These are phyloP conservation scores for Malacoraja senta DNA, from an alignment of 2,797 vertebrate species.

Conservation along the genomic window DNA sequence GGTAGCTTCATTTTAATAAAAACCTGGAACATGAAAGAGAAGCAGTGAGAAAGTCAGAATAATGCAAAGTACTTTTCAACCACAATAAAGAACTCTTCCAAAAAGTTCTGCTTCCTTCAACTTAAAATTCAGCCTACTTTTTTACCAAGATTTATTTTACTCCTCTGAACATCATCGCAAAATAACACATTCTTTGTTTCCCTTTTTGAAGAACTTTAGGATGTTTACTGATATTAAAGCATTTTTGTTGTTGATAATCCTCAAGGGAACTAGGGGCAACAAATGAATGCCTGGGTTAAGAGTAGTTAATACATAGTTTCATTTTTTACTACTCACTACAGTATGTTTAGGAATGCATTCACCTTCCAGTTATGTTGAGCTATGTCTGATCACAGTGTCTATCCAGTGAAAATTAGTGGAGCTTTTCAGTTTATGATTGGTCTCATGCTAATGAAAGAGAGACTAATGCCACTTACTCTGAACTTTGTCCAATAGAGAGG, in stretches of 20 bases:
- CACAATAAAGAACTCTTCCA: background rate
- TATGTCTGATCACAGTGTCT: background rate
- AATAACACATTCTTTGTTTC: background rate
- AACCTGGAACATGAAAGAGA: too few species aligned
- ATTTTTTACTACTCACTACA: background rate
- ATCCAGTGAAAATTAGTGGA: background rate
- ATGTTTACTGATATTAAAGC: background rate
- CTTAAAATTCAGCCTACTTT: background rate
- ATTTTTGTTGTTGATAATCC: background rate
- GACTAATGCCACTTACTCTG: background rate
- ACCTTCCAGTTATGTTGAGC: background rate
- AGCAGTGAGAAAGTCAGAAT: background rate
- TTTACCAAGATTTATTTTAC: background rate
- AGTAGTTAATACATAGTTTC: background rate
- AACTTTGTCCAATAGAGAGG: background rate
- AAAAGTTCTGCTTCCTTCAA: background rate
- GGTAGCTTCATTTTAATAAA: too few species aligned
- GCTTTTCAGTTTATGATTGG: background rate
- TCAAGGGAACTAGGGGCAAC: background rate
- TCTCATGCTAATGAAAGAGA: background rate
- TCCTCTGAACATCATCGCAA: background rate
- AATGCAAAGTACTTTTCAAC: background rate
- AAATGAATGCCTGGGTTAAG: background rate
- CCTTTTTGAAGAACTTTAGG: background rate
- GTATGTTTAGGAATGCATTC: background rate